Evolutionary conservation across 1,140 invertebrate species (phyloP).

Genomic region (Lasaia peninsularis): DNA sequence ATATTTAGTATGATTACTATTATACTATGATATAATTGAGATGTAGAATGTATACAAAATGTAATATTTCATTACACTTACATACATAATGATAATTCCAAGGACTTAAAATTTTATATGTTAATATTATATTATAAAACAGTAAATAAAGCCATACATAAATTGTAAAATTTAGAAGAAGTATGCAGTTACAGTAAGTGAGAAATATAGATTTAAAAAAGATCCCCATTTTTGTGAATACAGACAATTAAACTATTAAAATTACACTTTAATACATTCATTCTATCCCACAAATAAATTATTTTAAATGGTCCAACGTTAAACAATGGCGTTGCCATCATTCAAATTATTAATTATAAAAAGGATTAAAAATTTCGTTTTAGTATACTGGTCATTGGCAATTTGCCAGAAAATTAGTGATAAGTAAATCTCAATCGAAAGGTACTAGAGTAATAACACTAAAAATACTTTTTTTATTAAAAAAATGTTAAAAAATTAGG

Average conservation of each 20-base stretch:
- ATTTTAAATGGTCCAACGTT: not conserved
- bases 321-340: not conserved
- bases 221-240: not conserved
- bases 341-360: slow-evolving; percentile 2
- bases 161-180: too few relatives aligned
- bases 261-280: not conserved
- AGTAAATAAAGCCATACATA: too few relatives aligned
- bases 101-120: too few relatives aligned
- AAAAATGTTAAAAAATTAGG: slow-evolving; percentile 11
- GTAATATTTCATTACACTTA: too few relatives aligned
- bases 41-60: too few relatives aligned
- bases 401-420: slow-evolving; percentile 9
- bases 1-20: too few relatives aligned
- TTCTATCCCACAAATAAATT: not conserved
- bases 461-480: slow-evolving; percentile 20
- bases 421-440: slow-evolving; percentile 9
- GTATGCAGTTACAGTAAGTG: too few relatives aligned
- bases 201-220: too few relatives aligned
- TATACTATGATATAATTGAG: too few relatives aligned
- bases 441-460: slow-evolving; percentile 17
- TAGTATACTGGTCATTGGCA: slow-evolving; percentile 1
- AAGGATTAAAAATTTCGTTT: not conserved
- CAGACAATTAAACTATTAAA: not conserved
- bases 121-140: too few relatives aligned
- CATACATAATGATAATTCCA: too few relatives aligned